Conservation (phyloP, 2,797 vertebrate species). For the Crocidura indochinensis region DNA sequence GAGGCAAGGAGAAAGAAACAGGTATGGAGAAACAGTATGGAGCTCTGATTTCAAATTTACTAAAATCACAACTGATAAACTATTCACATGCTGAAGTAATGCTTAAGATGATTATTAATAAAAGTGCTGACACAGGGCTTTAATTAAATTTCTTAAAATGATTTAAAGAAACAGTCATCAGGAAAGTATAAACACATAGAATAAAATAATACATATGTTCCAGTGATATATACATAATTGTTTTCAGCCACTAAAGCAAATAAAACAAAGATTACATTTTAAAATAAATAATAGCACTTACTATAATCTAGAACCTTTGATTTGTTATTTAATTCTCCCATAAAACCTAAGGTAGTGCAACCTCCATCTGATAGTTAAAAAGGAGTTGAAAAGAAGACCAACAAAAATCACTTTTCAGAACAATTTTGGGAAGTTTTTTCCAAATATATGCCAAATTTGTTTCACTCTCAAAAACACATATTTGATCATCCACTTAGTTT, state of each 20-base stretch:
- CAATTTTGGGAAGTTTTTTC: slow-evolving; percentile 59
- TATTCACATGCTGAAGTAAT: slow-evolving; percentile 44
- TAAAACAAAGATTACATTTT: slow-evolving; percentile 45
- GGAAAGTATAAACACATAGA: slow-evolving; percentile 36
- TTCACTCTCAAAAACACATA: slow-evolving; percentile 46
- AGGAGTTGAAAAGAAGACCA: slow-evolving; percentile 63
- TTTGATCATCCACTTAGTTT: slow-evolving; percentile 57
- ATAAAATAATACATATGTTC: slow-evolving; percentile 20
- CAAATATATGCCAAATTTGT: slow-evolving; percentile 51
- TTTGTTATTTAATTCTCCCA: slow-evolving; percentile 46
- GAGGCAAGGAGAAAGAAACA: neutral
- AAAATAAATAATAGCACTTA: slow-evolving; percentile 53
- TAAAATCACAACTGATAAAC: slow-evolving; percentile 57
- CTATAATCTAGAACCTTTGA: neutral
- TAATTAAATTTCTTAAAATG: neutral
- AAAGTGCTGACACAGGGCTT: neutral
- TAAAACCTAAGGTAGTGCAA: neutral
- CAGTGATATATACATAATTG: slow-evolving; percentile 24
- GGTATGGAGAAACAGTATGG: neutral
- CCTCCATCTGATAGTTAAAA: slow-evolving; percentile 43
- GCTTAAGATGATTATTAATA: slow-evolving; percentile 44
- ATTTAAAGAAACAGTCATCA: slow-evolving; percentile 53
- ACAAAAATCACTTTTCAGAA: slow-evolving; percentile 49
- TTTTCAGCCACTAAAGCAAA: slow-evolving; percentile 3
- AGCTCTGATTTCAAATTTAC: slow-evolving; percentile 35